A percentile compares a stretch with the other conserved stretches of the same genome.
Conservation (phyloP, 1,140 invertebrate genomes). For the Panagrolaimus sp. region DNA sequence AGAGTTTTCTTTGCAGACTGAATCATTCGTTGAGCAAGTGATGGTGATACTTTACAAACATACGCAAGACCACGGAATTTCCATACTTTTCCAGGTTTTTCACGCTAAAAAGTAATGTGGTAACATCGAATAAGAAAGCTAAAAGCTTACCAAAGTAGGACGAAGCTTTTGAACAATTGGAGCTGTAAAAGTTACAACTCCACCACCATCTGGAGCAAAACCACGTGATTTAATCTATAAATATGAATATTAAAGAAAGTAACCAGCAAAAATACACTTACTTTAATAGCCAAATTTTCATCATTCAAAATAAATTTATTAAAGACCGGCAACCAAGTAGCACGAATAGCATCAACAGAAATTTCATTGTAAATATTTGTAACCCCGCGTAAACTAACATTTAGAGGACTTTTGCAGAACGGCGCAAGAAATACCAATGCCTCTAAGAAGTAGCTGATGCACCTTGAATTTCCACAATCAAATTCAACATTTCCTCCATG, state of each 20-base stretch:
- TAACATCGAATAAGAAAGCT: constrained; percentile 58
- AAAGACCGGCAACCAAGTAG: constrained; percentile 56
- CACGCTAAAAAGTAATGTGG: constrained; percentile 59
- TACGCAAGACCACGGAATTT: constrained; percentile 77
- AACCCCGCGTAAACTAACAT: constrained; percentile 75
- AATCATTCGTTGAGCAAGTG: constrained; percentile 72
- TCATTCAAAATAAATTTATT: constrained; percentile 74
- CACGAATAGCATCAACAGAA: constrained; percentile 54
- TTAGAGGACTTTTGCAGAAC: constrained; percentile 83
- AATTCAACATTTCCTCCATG: constrained; percentile 78
- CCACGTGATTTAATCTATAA: constrained; percentile 70
- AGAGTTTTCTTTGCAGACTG: constrained; percentile 83
- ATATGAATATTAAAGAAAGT: constrained; percentile 30
- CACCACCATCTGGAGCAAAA: constrained; percentile 77
- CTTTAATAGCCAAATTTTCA: constrained; percentile 78
- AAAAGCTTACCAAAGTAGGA: constrained; percentile 64
- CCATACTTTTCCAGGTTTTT: constrained; percentile 83
- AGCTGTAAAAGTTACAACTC: constrained; percentile 80
- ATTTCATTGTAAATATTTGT: constrained; percentile 70
- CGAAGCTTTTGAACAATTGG: constrained; percentile 69
- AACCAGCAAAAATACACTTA: constrained; percentile 58
- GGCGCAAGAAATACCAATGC: constrained; percentile 78
- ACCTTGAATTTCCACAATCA: constrained; percentile 73
- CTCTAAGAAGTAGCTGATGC: constrained; percentile 87
- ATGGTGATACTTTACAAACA: constrained; percentile 68